Conservation (phyloP, 2,113 vertebrate species). For the Ailurus styani region DNA sequence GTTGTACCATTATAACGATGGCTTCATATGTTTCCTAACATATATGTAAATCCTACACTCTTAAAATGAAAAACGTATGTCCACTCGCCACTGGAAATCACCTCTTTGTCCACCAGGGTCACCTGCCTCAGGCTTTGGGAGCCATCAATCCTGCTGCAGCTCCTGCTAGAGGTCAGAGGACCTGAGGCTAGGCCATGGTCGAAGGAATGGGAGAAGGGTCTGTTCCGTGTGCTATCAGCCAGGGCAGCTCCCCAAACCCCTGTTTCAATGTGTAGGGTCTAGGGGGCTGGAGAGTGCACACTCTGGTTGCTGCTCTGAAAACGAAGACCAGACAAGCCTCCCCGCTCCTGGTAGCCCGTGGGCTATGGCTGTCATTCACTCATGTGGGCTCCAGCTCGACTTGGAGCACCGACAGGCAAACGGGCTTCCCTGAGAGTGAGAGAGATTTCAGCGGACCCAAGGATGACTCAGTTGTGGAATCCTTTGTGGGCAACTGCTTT, state of each 20-base stretch:
- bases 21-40: not conserved
- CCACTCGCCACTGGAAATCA: not conserved
- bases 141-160: too few relatives aligned
- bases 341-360: rapidly evolving
- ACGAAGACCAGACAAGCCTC: not conserved
- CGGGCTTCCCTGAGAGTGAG: rapidly evolving
- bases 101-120: not conserved
- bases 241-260: not conserved
- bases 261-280: not conserved
- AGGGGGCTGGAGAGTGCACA: not conserved
- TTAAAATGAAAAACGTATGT: not conserved
- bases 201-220: too few relatives aligned
- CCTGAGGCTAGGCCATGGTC: not conserved
- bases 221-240: not conserved
- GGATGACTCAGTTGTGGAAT: not conserved
- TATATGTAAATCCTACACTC: not conserved
- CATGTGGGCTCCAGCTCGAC: not conserved
- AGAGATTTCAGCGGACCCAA: not conserved
- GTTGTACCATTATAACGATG: not conserved
- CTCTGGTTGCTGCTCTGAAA: not conserved
- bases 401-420: not conserved
- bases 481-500: not conserved
- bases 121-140: not conserved
- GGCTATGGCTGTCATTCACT: not conserved
- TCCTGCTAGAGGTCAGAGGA: not conserved